Evolutionary conservation across 2,797 vertebrate genomes (phyloP).

Genomic region (Furcifer pardalis): DNA sequence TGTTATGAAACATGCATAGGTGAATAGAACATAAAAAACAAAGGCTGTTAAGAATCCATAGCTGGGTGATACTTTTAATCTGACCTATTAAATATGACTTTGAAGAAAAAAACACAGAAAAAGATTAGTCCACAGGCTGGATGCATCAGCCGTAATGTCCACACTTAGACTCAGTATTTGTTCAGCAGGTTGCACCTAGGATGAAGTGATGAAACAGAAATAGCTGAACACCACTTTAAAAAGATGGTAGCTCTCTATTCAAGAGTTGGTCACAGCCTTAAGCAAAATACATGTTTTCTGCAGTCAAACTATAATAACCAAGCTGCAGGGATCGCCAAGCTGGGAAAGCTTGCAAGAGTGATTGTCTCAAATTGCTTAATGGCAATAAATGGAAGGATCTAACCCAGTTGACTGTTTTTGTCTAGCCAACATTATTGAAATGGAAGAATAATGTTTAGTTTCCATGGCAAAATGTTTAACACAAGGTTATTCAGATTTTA

Average conservation of each 20-base stretch:
- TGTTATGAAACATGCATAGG: background rate
- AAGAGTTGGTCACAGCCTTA: background rate
- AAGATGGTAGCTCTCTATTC: background rate
- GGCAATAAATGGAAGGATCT: background rate
- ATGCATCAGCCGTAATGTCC: background rate
- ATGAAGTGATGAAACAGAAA: background rate
- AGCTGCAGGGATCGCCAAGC: background rate
- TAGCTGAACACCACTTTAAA: background rate
- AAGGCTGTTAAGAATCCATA: background rate
- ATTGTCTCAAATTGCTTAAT: background rate
- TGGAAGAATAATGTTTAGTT: conserved; percentile 3
- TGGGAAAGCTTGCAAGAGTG: background rate
- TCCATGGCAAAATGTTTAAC: conserved; percentile 9
- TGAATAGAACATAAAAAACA: background rate
- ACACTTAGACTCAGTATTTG: background rate
- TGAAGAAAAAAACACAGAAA: background rate
- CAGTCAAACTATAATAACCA: background rate
- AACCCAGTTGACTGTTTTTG: background rate
- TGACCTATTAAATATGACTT: too few relatives aligned
- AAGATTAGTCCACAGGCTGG: background rate
- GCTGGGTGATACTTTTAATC: background rate
- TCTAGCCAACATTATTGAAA: background rate
- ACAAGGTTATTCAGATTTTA: conserved; percentile 14
- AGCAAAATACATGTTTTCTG: background rate
- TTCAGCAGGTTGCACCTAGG: background rate